phyloP scores from a whole-genome alignment of 2,888 invertebrate genomes.

The Himalopsyche tibetana region DNA sequence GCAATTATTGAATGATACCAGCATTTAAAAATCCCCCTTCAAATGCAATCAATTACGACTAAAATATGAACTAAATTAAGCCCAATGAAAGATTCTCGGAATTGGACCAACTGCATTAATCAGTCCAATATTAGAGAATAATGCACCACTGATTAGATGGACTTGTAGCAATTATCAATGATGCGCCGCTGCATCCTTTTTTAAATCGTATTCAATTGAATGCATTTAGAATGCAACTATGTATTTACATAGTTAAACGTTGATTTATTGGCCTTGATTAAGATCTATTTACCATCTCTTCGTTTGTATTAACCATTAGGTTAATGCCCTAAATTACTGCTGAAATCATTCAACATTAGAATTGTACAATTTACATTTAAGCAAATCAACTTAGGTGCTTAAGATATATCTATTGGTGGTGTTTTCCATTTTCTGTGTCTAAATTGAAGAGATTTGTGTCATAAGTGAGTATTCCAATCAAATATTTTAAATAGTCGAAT shows the following conservation, averaged over 20 bases:
- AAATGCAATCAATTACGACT: neutral
- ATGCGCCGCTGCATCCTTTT: neutral
- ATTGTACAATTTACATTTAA: too few species aligned
- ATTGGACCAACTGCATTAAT: neutral
- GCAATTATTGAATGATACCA: too few species aligned
- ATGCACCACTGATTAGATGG: neutral
- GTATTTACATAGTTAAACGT: conserved; percentile 7
- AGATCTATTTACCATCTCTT: conserved; percentile 9
- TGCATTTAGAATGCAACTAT: conserved; percentile 31
- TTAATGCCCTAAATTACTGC: neutral
- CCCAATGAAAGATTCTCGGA: neutral
- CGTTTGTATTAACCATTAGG: neutral
- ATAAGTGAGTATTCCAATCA: too few species aligned
- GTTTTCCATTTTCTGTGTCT: too few species aligned
- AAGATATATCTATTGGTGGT: too few species aligned
- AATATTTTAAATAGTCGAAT: too few species aligned
- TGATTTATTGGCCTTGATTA: conserved; percentile 19
- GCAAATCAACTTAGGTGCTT: too few species aligned
- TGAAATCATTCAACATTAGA: too few species aligned
- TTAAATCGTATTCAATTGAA: conserved; percentile 16
- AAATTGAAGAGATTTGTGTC: too few species aligned
- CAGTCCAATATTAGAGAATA: conserved; percentile 7
- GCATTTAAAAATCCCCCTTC: too few species aligned
- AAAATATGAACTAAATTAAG: neutral
- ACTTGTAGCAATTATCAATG: neutral